Conservation (phyloP, 2,113 vertebrate species). For the Cebidichthys violaceus region DNA sequence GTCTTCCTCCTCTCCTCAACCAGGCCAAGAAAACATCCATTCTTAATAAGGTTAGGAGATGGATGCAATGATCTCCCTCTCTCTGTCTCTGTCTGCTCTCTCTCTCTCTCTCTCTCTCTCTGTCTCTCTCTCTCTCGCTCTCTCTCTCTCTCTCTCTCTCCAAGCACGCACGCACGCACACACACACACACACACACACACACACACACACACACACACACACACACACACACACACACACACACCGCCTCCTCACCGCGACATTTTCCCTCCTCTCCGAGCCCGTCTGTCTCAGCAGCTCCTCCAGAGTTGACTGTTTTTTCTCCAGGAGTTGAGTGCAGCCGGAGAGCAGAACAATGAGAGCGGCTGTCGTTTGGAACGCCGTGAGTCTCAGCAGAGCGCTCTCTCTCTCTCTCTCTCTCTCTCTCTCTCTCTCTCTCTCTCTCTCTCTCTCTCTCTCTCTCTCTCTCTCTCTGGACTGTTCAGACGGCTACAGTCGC, state of each 20-base stretch:
- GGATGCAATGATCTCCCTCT: constrained; percentile 11
- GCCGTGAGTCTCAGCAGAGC: constrained; percentile 38
- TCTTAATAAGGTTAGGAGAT: constrained; percentile 62
- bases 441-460: too few relatives aligned
- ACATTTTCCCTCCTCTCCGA: constrained; percentile 35
- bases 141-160: not conserved
- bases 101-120: not conserved
- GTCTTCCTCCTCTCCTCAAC: constrained; percentile 8
- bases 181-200: constrained; percentile 21
- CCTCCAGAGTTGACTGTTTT: constrained; percentile 46
- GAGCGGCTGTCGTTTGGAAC: constrained; percentile 61
- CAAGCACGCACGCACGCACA: too few relatives aligned
- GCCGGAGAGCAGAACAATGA: constrained; percentile 59
- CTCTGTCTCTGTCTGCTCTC: constrained; percentile 19
- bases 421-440: too few relatives aligned
- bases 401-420: not conserved
- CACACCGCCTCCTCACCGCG: constrained; percentile 6
- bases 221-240: constrained; percentile 21
- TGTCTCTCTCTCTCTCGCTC: not conserved
- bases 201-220: constrained; percentile 12
- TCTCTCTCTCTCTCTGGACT: too few relatives aligned
- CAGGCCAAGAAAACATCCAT: constrained; percentile 37
- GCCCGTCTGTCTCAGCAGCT: constrained; percentile 45
- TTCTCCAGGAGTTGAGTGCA: constrained; percentile 47
- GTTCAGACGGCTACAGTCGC: constrained; percentile 28